These are phyloP conservation scores for Andrena dorsata DNA, from an alignment of 2,888 invertebrate genomes.

Conservation along the genomic window DNA sequence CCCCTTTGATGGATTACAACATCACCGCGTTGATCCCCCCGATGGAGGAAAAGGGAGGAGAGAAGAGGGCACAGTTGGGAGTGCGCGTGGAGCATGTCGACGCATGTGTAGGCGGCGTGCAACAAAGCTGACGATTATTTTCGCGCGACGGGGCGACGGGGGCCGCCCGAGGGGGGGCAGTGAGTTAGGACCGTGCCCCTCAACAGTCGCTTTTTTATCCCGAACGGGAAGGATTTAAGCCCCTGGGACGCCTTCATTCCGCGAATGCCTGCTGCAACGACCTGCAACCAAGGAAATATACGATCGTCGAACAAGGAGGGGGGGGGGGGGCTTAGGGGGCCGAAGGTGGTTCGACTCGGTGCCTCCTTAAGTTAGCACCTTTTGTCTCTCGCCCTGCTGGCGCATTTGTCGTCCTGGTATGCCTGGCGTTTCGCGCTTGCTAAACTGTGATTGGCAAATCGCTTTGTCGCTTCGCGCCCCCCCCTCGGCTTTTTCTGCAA, in stretches of 20 bases:
- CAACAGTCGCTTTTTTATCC: conserved; percentile 43
- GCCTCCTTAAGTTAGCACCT: conserved; percentile 71
- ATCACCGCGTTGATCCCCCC: conserved; percentile 23
- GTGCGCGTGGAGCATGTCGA: conserved; percentile 45
- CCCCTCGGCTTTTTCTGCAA: conserved; percentile 12
- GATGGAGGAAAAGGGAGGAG: neutral
- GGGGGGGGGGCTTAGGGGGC: conserved; percentile 14
- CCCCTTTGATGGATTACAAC: conserved; percentile 25
- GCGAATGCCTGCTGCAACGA: conserved; percentile 65
- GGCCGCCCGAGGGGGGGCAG: conserved; percentile 16
- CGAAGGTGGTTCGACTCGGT: conserved; percentile 21
- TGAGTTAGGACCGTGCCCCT: conserved; percentile 54
- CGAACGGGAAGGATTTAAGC: conserved; percentile 48
- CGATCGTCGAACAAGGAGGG: conserved; percentile 39
- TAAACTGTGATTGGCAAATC: conserved; percentile 70
- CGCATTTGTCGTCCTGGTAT: conserved; percentile 72
- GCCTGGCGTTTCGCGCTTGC: conserved; percentile 71
- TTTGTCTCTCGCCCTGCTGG: conserved; percentile 61
- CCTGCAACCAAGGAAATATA: conserved; percentile 63
- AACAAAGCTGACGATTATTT: conserved; percentile 80
- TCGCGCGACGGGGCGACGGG: conserved; percentile 59
- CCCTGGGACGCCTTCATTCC: conserved; percentile 73
- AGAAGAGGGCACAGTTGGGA: neutral
- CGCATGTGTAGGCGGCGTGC: conserved; percentile 68
- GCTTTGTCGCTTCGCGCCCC: conserved; percentile 31